phyloP scores from a whole-genome alignment of 2,113 vertebrate species.

The Gila orcuttii region DNA sequence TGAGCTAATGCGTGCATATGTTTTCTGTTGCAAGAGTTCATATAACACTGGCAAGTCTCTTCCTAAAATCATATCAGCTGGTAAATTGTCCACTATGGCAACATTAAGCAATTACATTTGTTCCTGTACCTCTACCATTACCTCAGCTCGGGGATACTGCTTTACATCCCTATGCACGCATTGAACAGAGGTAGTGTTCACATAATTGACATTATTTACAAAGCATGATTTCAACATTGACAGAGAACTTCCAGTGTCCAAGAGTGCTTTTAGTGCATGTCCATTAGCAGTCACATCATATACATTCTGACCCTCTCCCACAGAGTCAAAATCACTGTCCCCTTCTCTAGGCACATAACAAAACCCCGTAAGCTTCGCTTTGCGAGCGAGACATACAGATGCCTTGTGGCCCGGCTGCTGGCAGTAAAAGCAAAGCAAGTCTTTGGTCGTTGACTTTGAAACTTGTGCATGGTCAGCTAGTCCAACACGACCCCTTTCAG shows the following conservation, averaged over 20 bases:
- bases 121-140: background rate
- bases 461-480: no score
- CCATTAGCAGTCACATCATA: background rate
- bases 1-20: no score
- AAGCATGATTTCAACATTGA: background rate
- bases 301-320: no score
- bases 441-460: no score
- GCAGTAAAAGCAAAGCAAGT: no score
- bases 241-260: constrained; percentile 27
- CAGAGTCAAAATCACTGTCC: no score
- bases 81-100: constrained; percentile 16
- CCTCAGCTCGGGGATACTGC: no score
- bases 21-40: background rate
- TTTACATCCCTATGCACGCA: background rate
- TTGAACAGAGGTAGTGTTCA: background rate
- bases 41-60: background rate
- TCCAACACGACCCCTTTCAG: no score
- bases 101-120: constrained; percentile 21
- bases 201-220: background rate
- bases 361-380: no score
- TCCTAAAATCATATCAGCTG: constrained; percentile 28
- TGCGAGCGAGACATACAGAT: no score
- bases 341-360: no score
- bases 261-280: background rate
- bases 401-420: no score